Conservation (phyloP, 2,113 vertebrate species). For the Leuciscus idus region DNA sequence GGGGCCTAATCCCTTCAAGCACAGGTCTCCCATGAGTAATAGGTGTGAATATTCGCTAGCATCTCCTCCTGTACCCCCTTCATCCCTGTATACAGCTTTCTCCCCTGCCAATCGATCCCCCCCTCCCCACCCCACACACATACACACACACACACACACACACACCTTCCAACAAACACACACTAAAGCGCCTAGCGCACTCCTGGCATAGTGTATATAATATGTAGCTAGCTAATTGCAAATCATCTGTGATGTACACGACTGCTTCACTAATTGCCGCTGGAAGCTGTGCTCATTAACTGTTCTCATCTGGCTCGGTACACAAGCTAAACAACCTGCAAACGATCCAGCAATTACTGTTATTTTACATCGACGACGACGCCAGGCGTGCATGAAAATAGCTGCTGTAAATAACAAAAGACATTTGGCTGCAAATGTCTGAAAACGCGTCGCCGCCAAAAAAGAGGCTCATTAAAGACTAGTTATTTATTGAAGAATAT, state of each 20-base stretch:
- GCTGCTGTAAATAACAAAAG: constrained; percentile 87
- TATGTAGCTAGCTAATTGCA: constrained; percentile 82
- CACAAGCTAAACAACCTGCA: constrained; percentile 93
- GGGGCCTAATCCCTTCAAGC: constrained; percentile 29
- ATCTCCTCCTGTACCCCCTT: constrained; percentile 32
- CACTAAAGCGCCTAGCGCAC: constrained; percentile 47
- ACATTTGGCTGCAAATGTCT: constrained; percentile 83
- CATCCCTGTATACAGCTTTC: constrained; percentile 12
- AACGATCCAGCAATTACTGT: constrained; percentile 92
- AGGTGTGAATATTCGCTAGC: constrained; percentile 33
- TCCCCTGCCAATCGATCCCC: constrained; percentile 16
- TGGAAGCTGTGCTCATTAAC: constrained; percentile 96
- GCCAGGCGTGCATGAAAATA: constrained; percentile 82
- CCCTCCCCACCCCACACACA: background rate
- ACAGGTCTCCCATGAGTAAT: constrained; percentile 28
- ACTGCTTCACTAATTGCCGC: constrained; percentile 90
- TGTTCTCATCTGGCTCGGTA: constrained; percentile 91
- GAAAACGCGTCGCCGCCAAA: constrained; percentile 75
- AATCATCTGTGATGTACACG: constrained; percentile 86
- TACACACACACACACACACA: constrained; percentile 49
- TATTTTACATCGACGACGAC: constrained; percentile 84
- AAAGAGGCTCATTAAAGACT: constrained; percentile 78
- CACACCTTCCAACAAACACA: constrained; percentile 35
- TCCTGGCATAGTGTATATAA: constrained; percentile 61
- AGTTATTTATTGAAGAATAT: constrained; percentile 54